phyloP scores from a whole-genome alignment of 2,888 invertebrate genomes.

The Spialia ferax region DNA sequence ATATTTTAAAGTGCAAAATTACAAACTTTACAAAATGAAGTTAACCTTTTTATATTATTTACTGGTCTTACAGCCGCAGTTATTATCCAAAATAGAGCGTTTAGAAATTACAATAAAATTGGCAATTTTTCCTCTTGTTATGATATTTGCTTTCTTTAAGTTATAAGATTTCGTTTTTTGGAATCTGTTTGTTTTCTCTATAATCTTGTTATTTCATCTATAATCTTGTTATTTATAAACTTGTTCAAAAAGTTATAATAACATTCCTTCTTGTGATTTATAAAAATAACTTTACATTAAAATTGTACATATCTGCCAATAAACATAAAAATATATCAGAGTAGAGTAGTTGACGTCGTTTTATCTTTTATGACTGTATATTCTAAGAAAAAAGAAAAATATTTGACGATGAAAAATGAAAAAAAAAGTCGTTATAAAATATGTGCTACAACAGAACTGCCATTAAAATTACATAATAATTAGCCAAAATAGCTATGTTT shows the following conservation, averaged over 20 bases:
- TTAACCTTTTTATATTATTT: too few species aligned
- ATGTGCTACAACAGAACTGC: slow-evolving; percentile 12
- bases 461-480: slow-evolving; percentile 3
- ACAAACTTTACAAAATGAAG: too few species aligned
- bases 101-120: too few species aligned
- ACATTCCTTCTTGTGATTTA: slow-evolving; percentile 50
- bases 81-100: too few species aligned
- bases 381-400: not conserved
- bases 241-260: slow-evolving; percentile 9
- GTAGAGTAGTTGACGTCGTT: not conserved
- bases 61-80: too few species aligned
- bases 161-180: too few species aligned
- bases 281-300: slow-evolving; percentile 28
- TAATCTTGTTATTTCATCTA: too few species aligned
- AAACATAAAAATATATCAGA: slow-evolving; percentile 3
- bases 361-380: slow-evolving; percentile 14
- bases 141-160: too few species aligned
- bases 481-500: too few species aligned
- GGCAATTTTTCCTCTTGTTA: too few species aligned
- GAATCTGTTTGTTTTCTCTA: too few species aligned
- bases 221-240: not conserved
- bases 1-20: too few species aligned
- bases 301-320: slow-evolving; percentile 42
- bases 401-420: not conserved
- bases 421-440: not conserved